Conservation (phyloP, 2,888 invertebrate genomes). For the Drosophila austrosaltans region DNA sequence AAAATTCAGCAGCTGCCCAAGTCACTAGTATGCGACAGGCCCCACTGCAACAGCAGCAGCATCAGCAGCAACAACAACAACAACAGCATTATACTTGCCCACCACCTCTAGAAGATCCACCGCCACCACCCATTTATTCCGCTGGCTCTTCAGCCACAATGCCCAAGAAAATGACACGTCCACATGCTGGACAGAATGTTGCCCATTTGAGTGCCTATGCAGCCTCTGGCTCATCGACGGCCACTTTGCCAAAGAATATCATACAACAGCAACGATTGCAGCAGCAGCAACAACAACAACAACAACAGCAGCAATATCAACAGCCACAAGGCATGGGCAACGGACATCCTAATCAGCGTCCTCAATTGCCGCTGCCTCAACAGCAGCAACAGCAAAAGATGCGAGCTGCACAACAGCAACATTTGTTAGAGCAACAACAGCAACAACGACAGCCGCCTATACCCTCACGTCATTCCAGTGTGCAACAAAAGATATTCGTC, state of each 20-base stretch:
- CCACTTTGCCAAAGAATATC: conserved; percentile 80
- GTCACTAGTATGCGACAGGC: conserved; percentile 60
- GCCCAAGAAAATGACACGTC: conserved; percentile 74
- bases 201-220: conserved; percentile 71
- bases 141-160: conserved; percentile 75
- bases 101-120: conserved; percentile 82
- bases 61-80: conserved; percentile 58
- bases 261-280: conserved; percentile 65
- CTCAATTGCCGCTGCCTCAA: conserved; percentile 73
- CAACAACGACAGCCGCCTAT: conserved; percentile 80
- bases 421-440: conserved; percentile 56
- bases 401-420: conserved; percentile 60
- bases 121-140: conserved; percentile 80
- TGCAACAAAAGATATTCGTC: conserved; percentile 83
- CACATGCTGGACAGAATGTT: conserved; percentile 50
- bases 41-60: conserved; percentile 57
- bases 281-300: conserved; percentile 63
- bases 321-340: conserved; percentile 58
- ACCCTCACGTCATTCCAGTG: conserved; percentile 82
- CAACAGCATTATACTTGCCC: conserved; percentile 81
- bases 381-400: conserved; percentile 62
- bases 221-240: conserved; percentile 71
- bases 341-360: conserved; percentile 77
- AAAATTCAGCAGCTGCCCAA: conserved; percentile 80
- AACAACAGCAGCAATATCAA: conserved; percentile 69